These are phyloP conservation scores for Jacana jacana DNA, from an alignment of 2,113 vertebrate species.

Conservation along the genomic window DNA sequence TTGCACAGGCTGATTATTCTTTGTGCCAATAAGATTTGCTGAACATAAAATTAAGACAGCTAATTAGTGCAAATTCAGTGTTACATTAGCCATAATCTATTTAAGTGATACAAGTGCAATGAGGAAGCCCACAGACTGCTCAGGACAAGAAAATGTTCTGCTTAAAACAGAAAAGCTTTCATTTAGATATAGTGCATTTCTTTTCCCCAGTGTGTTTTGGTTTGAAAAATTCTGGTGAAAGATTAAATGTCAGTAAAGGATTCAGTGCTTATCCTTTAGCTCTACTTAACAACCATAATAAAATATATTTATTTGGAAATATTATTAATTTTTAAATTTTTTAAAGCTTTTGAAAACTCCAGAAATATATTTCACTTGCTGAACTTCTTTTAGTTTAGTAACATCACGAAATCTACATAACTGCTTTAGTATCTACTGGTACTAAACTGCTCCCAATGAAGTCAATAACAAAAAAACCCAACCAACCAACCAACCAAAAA, in stretches of 20 bases:
- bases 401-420: background rate
- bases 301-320: background rate
- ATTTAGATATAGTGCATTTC: background rate
- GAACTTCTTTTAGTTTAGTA: background rate
- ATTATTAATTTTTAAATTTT: background rate
- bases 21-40: background rate
- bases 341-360: background rate
- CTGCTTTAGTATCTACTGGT: background rate
- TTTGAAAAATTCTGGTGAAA: background rate
- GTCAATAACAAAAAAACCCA: background rate
- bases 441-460: background rate
- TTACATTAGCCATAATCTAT: background rate
- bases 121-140: background rate
- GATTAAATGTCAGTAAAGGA: background rate
- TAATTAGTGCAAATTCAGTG: background rate
- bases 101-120: background rate
- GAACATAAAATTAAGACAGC: background rate
- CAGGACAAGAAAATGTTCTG: background rate
- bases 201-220: background rate
- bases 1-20: background rate
- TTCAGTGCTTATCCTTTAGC: background rate
- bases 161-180: background rate
- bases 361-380: background rate
- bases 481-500: background rate
- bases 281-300: background rate